Percentiles rank a stretch among this genome's conserved stretches.
Evolutionary conservation across 2,888 invertebrate species (phyloP).

Genomic region (Drosophila monieri): DNA sequence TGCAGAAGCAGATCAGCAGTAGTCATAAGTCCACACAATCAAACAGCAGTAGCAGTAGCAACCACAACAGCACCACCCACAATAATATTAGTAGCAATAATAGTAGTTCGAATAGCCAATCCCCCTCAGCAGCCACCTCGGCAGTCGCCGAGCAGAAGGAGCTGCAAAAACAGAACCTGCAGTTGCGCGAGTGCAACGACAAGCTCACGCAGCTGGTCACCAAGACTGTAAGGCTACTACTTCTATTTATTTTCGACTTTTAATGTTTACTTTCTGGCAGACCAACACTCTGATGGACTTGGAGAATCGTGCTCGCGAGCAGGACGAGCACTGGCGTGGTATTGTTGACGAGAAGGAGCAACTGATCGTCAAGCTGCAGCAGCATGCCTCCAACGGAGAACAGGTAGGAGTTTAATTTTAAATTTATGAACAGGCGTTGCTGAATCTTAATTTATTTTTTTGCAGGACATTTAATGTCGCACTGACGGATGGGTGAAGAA

Average conservation of each 20-base stretch:
- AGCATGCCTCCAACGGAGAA: conserved; percentile 81
- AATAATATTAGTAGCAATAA: conserved; percentile 80
- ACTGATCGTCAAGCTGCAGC: conserved; percentile 82
- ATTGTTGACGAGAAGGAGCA: conserved; percentile 83
- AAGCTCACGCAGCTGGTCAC: conserved; percentile 90
- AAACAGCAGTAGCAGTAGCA: conserved; percentile 68
- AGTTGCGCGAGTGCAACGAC: conserved; percentile 87
- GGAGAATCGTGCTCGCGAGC: conserved; percentile 82
- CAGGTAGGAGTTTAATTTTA: conserved; percentile 61
- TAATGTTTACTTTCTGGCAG: conserved; percentile 51
- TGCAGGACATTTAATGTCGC: conserved; percentile 83
- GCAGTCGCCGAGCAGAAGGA: conserved; percentile 77
- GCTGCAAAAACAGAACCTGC: conserved; percentile 87
- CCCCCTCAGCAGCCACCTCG: conserved; percentile 49
- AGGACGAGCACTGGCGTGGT: conserved; percentile 83
- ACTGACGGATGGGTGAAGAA: conserved; percentile 20
- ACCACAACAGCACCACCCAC: conserved; percentile 61
- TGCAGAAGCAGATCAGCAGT: conserved; percentile 63
- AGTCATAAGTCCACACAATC: conserved; percentile 82
- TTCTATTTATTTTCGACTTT: not conserved
- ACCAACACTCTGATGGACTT: conserved; percentile 82
- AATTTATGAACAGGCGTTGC: not conserved
- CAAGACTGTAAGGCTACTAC: conserved; percentile 88
- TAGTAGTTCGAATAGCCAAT: conserved; percentile 78
- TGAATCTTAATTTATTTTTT: not conserved